These are phyloP conservation scores for Anaspis maculata DNA, from an alignment of 2,888 invertebrate genomes.

Conservation along the genomic window DNA sequence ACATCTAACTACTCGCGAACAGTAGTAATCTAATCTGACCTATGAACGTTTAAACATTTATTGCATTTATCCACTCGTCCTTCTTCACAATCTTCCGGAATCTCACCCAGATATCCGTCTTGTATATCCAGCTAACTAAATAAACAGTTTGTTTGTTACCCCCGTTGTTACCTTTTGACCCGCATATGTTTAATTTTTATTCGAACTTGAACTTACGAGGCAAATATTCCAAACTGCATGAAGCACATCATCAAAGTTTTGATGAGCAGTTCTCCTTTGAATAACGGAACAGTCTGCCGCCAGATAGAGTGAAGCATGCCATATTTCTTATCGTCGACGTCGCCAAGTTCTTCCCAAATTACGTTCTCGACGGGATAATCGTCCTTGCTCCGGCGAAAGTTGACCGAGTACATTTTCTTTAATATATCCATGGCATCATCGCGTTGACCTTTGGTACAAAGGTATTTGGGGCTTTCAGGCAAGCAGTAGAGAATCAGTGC, in stretches of 20 bases:
- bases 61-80: no score
- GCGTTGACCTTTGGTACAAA: constrained; percentile 31
- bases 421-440: constrained; percentile 34
- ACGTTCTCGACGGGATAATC: constrained; percentile 33
- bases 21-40: no score
- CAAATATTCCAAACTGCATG: constrained; percentile 40
- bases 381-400: constrained; percentile 30
- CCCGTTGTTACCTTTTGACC: no score
- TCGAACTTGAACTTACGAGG: constrained; percentile 36
- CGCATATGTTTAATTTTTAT: no score
- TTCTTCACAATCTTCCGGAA: no score
- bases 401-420: constrained; percentile 32
- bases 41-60: no score
- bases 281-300: constrained; percentile 38
- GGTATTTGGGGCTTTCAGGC: constrained; percentile 42
- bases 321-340: constrained; percentile 16
- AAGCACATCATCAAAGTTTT: constrained; percentile 38
- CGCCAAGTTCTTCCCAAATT: constrained; percentile 28
- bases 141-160: no score
- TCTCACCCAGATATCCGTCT: no score
- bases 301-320: constrained; percentile 31
- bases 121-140: no score
- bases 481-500: constrained; percentile 28
- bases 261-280: constrained; percentile 28
- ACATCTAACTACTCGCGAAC: no score